These are phyloP conservation scores for Eristalis tenax DNA, from an alignment of 2,888 invertebrate genomes.

Conservation along the genomic window DNA sequence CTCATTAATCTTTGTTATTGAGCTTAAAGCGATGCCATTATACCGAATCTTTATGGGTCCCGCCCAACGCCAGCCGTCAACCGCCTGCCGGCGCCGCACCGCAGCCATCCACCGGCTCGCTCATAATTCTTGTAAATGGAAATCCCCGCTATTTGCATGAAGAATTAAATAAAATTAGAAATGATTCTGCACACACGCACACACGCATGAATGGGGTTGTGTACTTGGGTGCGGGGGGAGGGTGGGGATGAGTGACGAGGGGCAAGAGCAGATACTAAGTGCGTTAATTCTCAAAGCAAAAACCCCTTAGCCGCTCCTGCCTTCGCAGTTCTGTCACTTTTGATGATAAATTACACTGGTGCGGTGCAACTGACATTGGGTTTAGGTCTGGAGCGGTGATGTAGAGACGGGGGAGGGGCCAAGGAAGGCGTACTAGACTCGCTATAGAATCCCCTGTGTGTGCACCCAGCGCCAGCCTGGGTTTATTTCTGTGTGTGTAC, in stretches of 20 bases:
- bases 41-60: constrained; percentile 75
- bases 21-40: constrained; percentile 62
- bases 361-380: constrained; percentile 65
- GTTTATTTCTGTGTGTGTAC: constrained; percentile 29
- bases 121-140: constrained; percentile 40
- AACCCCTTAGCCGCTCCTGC: constrained; percentile 60
- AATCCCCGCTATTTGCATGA: constrained; percentile 58
- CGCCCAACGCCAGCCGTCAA: constrained; percentile 72
- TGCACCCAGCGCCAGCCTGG: background rate
- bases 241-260: constrained; percentile 1
- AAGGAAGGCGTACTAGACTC: background rate
- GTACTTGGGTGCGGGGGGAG: constrained; percentile 7
- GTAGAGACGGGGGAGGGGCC: background rate
- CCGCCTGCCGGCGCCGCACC: constrained; percentile 50
- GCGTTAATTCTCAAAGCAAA: constrained; percentile 58
- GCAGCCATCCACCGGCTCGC: constrained; percentile 33
- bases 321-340: constrained; percentile 60
- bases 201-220: background rate
- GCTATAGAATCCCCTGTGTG: background rate
- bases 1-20: constrained; percentile 70
- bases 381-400: constrained; percentile 14
- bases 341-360: constrained; percentile 67
- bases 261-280: constrained; percentile 39
- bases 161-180: constrained; percentile 69
- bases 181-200: constrained; percentile 40